Conservation (phyloP, 2,113 vertebrate species). For the Mobula birostris region DNA sequence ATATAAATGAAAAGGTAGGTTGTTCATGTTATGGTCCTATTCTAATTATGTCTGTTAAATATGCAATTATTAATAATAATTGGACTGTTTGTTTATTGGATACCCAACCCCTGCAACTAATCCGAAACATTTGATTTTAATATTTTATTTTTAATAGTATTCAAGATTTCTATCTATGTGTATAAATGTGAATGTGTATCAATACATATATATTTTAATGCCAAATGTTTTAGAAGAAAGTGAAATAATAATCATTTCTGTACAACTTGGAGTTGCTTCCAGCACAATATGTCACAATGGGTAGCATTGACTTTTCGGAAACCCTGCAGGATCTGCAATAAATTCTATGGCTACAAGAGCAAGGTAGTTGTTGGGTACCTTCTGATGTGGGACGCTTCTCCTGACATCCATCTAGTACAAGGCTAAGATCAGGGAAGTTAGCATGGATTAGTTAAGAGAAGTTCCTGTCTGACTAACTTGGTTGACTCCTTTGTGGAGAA, state of each 20-base stretch:
- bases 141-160: not conserved
- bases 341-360: no score
- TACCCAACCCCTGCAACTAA: not conserved
- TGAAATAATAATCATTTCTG: not conserved
- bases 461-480: no score
- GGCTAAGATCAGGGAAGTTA: no score
- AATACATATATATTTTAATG: not conserved
- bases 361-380: no score
- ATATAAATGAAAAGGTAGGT: not conserved
- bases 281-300: not conserved
- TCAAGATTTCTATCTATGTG: not conserved
- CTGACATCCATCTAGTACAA: no score
- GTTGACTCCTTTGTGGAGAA: no score
- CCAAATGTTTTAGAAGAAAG: not conserved
- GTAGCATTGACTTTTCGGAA: not conserved
- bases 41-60: not conserved
- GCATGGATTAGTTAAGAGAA: no score
- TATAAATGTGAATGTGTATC: no score
- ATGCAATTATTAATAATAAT: not conserved
- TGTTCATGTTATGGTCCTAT: no score
- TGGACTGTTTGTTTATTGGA: not conserved
- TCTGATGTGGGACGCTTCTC: no score
- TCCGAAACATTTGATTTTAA: not conserved
- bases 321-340: no score
- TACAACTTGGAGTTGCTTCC: not conserved